Percentiles rank a stretch among this genome's conserved stretches.
Evolutionary conservation across 2,113 vertebrate species (phyloP).

Genomic region (Muntiacus reevesi): DNA sequence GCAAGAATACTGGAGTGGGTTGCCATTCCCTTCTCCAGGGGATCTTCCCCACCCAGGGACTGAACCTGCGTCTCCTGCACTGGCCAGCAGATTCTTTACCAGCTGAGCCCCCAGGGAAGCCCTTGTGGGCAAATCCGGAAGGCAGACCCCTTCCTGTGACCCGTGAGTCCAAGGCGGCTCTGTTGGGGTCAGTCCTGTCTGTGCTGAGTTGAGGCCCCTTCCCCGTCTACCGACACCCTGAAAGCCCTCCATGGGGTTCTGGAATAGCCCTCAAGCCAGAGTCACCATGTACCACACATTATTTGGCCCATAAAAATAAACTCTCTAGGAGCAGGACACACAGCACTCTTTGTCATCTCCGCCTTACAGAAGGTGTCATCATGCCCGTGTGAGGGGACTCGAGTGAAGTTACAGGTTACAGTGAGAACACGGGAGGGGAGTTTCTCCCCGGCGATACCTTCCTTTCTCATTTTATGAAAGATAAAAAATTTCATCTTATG

Average conservation of each 20-base stretch:
- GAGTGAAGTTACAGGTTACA: background rate
- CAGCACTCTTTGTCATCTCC: background rate
- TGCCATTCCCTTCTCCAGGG: background rate
- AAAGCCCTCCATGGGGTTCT: background rate
- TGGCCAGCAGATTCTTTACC: background rate
- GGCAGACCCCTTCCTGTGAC: background rate
- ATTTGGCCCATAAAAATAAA: background rate
- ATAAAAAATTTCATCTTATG: background rate
- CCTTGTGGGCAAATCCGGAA: background rate
- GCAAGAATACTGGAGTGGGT: background rate
- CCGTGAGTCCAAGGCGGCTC: background rate
- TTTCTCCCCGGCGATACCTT: background rate
- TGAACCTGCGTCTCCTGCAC: accelerated
- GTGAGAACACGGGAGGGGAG: no score
- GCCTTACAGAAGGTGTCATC: no score
- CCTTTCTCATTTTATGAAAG: background rate
- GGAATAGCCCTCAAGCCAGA: background rate
- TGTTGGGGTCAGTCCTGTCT: background rate
- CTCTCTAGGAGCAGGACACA: background rate
- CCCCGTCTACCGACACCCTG: accelerated
- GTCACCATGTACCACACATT: background rate
- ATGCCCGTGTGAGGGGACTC: accelerated
- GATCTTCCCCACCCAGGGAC: background rate
- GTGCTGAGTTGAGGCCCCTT: background rate
- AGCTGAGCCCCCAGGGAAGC: background rate